These are phyloP conservation scores for Rotaria magnacalcarata DNA, from an alignment of 2,888 invertebrate species.

Conservation along the genomic window DNA sequence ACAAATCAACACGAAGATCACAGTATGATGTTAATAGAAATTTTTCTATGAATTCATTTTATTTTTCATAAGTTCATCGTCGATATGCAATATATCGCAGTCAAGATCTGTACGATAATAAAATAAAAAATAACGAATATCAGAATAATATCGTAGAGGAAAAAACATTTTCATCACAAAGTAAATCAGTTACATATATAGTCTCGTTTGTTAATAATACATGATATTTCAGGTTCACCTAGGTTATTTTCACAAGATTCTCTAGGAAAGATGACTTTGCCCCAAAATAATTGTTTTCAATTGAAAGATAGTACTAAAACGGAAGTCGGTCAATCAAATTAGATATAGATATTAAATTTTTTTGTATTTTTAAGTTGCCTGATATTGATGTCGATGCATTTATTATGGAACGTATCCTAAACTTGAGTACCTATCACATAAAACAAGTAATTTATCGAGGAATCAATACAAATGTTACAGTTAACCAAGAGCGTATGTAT, in stretches of 20 bases:
- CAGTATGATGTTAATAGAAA: background rate
- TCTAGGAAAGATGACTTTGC: background rate
- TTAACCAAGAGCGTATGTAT: background rate
- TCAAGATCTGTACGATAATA: background rate
- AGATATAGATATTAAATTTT: slow-evolving; percentile 45
- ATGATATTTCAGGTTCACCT: background rate
- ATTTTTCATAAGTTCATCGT: background rate
- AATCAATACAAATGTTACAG: slow-evolving; percentile 45
- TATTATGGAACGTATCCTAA: slow-evolving; percentile 57
- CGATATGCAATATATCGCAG: background rate
- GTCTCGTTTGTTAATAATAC: background rate
- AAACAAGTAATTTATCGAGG: slow-evolving; percentile 56
- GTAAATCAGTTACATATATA: background rate
- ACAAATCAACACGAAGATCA: background rate
- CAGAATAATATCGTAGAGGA: background rate
- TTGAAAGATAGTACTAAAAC: slow-evolving; percentile 49
- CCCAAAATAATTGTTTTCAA: slow-evolving; percentile 24
- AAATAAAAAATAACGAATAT: background rate
- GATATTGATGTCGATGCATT: slow-evolving; percentile 48
- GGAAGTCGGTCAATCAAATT: slow-evolving; percentile 50
- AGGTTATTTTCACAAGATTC: background rate
- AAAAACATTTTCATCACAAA: background rate
- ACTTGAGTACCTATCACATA: slow-evolving; percentile 57
- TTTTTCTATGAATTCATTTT: background rate
- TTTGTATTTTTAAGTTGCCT: slow-evolving; percentile 35